Base-by-base conservation (phyloP, 1,140 invertebrate genomes). In the Drosophila sp. region DNA sequence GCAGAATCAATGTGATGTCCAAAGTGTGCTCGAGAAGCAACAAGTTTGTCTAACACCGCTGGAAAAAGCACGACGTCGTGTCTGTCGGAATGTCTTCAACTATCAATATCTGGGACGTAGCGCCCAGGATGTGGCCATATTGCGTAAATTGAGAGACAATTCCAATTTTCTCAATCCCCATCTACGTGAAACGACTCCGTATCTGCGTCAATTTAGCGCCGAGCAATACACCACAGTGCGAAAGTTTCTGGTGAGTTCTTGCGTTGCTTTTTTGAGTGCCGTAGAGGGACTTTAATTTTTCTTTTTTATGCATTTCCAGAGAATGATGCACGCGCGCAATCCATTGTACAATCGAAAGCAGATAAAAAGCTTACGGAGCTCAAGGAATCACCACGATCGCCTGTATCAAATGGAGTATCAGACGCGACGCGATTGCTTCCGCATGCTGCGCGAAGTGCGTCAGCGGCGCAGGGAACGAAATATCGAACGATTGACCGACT, bases 321-420 rank as follows among this genome's bases (percentile, higher is more conserved):
- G 87, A 84, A 91, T 91, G 79, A 29, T 91, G 50, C 90, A 91
- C 11, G 55, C 73, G 11, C 77, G 90, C 5, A 68, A 64, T 56
- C 90, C 90, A 4, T 32, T 91, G 23, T 91, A 91, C 40, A 79
- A 71, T 7, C 61, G 74, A 8, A 32, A 41, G 10, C n/a, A 62
- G 7, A 5, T 23, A 0, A 76, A 57, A 27, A 72, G 71, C 57
- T 17, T 17, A 17, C 66, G 7, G 29, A 35, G 35, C 6, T 70
- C 35, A 23, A 76, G 60, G 30, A 62, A 61, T 6, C 66, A 44
- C 0, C 70, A 80, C 35, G 58, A 61, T 0, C 68, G 58, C 47
- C 58, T 91, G 23, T 76, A 67, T 58, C 70, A 66, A 0, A n/a
- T 86, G 10, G 75, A 81, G 44, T 66, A 84, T 40, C 84, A 90